Evolutionary conservation across 2,797 vertebrate genomes (phyloP).

Genomic region (Manis pentadactyla): DNA sequence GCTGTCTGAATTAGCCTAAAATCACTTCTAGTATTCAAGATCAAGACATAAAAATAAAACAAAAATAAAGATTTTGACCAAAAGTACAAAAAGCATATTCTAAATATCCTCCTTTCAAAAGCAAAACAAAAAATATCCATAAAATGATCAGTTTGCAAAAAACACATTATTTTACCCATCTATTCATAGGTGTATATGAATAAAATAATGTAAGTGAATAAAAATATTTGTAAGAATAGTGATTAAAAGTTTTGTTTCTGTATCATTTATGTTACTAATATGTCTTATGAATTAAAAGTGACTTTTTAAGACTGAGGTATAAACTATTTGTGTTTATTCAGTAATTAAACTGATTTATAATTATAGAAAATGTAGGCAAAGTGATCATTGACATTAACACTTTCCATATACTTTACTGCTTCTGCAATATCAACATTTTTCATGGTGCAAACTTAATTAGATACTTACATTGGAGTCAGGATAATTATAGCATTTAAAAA

Average conservation of each 20-base stretch:
- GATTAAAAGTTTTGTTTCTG: not conserved
- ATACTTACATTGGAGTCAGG: constrained; percentile 73
- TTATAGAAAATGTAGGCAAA: constrained; percentile 84
- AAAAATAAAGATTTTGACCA: not conserved
- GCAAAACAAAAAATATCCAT: not conserved
- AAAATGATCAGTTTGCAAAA: not conserved
- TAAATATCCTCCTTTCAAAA: not conserved
- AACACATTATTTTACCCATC: not conserved
- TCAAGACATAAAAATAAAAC: not conserved
- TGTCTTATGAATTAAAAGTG: constrained; percentile 50
- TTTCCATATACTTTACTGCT: constrained; percentile 81
- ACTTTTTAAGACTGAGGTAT: constrained; percentile 36
- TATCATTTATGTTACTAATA: not conserved
- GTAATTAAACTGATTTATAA: constrained; percentile 81
- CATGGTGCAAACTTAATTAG: constrained; percentile 81
- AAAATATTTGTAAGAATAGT: not conserved
- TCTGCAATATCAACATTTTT: constrained; percentile 83
- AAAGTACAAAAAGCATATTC: not conserved
- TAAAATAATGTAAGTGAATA: constrained; percentile 13
- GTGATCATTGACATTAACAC: constrained; percentile 87
- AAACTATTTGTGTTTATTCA: constrained; percentile 65
- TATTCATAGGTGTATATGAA: not conserved
- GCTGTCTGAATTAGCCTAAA: not conserved
- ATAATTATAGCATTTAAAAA: constrained; percentile 78
- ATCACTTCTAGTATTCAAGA: not conserved